phyloP scores from a whole-genome alignment of 1,140 invertebrate genomes.

The Magallana angulata region DNA sequence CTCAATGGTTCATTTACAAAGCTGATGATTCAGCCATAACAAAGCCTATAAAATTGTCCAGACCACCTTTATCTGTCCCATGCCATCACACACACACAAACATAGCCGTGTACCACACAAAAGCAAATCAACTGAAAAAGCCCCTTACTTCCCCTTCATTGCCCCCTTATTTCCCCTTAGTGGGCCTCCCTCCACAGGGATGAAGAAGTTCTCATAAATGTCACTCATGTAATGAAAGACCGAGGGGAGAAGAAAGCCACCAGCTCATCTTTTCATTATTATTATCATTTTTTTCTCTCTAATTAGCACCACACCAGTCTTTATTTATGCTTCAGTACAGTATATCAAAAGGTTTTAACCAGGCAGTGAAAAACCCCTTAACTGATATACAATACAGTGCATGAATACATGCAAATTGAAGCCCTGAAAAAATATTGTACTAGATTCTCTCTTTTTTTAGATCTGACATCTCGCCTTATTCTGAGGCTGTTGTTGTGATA shows the following conservation, averaged over 20 bases:
- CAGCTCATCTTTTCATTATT: slow-evolving; percentile 16
- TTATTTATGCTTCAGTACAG: too few species aligned
- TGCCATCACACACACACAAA: not conserved
- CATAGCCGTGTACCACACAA: too few species aligned
- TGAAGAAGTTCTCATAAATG: slow-evolving; percentile 3
- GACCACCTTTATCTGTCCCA: not conserved
- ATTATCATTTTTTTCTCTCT: not conserved
- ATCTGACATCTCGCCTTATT: too few species aligned
- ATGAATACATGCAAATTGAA: too few species aligned
- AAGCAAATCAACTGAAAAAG: too few species aligned
- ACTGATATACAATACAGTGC: too few species aligned
- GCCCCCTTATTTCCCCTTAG: not conserved
- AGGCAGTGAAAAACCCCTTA: too few species aligned
- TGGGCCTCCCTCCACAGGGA: not conserved
- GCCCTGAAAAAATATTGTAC: too few species aligned
- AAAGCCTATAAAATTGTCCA: not conserved
- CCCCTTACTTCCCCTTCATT: not conserved
- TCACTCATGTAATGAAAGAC: not conserved
- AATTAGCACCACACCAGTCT: not conserved
- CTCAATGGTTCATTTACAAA: not conserved
- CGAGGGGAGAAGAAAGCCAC: not conserved
- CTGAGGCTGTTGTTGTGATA: not conserved
- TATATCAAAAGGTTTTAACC: too few species aligned
- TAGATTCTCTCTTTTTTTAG: too few species aligned
- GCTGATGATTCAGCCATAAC: not conserved